phyloP scores from a whole-genome alignment of 92 coral and sea anemone genomes.

The Bergia puertoricense region DNA sequence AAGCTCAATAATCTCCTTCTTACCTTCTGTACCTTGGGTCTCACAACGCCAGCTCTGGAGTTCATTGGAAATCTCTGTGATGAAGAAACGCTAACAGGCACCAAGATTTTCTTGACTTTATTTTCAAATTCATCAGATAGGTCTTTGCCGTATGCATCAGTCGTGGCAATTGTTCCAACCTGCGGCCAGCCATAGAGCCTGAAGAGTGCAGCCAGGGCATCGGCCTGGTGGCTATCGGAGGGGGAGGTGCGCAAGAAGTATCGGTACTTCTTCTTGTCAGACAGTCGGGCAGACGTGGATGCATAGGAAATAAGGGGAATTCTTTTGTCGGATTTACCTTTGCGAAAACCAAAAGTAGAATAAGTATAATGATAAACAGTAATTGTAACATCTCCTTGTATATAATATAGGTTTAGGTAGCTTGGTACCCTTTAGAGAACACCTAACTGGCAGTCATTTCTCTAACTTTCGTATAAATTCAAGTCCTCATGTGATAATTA shows the following conservation, averaged over 20 bases:
- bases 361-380: background rate
- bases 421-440: background rate
- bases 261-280: slow-evolving; percentile 90
- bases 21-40: slow-evolving; percentile 95
- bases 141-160: slow-evolving; percentile 89
- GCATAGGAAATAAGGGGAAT: slow-evolving; percentile 96
- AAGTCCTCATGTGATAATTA: too few species aligned
- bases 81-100: slow-evolving; percentile 87
- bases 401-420: background rate
- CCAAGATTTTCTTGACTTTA: slow-evolving; percentile 75
- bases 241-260: slow-evolving; percentile 93
- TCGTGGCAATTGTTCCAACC: slow-evolving; percentile 89
- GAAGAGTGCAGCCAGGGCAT: slow-evolving; percentile 84
- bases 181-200: slow-evolving; percentile 87
- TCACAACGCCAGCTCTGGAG: slow-evolving; percentile 89
- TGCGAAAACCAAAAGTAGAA: background rate
- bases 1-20: background rate
- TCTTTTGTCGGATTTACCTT: slow-evolving; percentile 77
- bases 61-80: slow-evolving; percentile 84
- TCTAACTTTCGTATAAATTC: too few species aligned
- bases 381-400: background rate
- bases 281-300: slow-evolving; percentile 89
- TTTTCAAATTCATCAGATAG: slow-evolving; percentile 82
- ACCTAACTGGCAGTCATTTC: too few species aligned
- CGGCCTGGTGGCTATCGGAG: slow-evolving; percentile 89